phyloP scores from a whole-genome alignment of 2,888 invertebrate species.

The Cancer borealis region DNA sequence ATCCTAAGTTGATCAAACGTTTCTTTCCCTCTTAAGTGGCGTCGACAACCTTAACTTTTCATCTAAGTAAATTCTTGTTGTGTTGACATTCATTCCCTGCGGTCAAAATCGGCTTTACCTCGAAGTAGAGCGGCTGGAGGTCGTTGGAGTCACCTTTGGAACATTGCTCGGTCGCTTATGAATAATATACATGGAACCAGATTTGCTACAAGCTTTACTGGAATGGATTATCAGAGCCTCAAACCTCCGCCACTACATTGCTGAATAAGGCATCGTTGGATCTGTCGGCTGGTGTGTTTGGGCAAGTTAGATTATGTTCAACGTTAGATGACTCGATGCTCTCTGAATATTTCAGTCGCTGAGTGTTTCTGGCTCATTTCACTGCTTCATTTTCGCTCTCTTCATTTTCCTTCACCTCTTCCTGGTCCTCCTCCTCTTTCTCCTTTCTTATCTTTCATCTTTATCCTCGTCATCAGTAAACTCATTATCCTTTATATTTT shows the following conservation, averaged over 20 bases:
- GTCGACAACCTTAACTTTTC: not conserved
- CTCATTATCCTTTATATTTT: not conserved
- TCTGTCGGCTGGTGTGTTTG: conserved; percentile 4
- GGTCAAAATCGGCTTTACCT: conserved; percentile 11
- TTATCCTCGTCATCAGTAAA: not conserved
- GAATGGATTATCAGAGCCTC: conserved; percentile 12
- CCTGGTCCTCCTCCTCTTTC: not conserved
- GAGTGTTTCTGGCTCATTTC: not conserved
- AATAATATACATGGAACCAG: not conserved
- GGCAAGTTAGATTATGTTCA: conserved; percentile 5
- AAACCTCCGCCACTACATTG: not conserved
- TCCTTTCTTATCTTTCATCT: not conserved
- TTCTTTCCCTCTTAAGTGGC: not conserved
- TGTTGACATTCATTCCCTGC: not conserved
- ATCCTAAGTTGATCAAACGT: not conserved
- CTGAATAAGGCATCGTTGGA: conserved; percentile 6
- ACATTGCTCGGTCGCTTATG: not conserved
- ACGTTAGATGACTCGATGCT: not conserved
- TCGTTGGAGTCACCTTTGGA: not conserved
- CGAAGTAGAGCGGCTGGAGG: not conserved
- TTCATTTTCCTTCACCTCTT: not conserved
- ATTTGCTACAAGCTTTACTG: conserved; percentile 24
- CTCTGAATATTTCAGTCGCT: conserved; percentile 2
- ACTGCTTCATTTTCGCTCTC: not conserved
- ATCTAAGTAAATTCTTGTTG: not conserved